Evolutionary conservation across 2,888 invertebrate species (phyloP), one percentile per base, ranked within the genome.

Genomic region (Tiphia femorata): DNA sequence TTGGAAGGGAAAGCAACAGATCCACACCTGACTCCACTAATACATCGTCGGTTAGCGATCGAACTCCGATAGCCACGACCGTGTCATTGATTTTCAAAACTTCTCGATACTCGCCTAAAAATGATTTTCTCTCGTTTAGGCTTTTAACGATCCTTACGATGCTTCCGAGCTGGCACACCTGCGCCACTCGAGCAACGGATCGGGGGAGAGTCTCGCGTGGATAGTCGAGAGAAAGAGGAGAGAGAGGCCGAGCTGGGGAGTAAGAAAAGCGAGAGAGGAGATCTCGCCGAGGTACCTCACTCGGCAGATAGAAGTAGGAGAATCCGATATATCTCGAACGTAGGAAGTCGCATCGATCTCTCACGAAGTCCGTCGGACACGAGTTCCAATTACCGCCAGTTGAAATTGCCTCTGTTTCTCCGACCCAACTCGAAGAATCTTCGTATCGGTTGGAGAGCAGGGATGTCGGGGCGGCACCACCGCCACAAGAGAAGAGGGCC

Each of bases 381-480:
- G 63, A 66, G 67, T 73, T 73, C 70, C 73, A 77, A 76, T 77
- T 76, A 77, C 72, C 60, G 50, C 61, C 62, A 61, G 55, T 64
- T 62, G 59, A 55, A 67, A 75, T 75, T 71, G 75, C 64, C 62
- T 64, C 61, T 73, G 73, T 75, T 75, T 71, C 73, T 63, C 62
- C 56, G 59, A 51, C 58, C 51, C 58, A 55, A 64, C 64, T 67
- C 54, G 63, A 66, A 65, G 62, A 73, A 73, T 72, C 67, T 68
- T 63, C 52, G 59, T 23, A 14, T 38, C 37, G 48, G 25, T n/a
- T 21, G 42, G 42, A 42, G 42, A n/a, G n/a, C n/a, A n/a, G n/a
- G n/a, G n/a, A n/a, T n/a, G n/a, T n/a, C n/a, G n/a, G n/a, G n/a
- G 38, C 38, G 48, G 47, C 49, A 53, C 55, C 42, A 57, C 53